These are phyloP conservation scores for Anagyrus pseudococci DNA, from an alignment of 2,888 invertebrate species.

Conservation along the genomic window DNA sequence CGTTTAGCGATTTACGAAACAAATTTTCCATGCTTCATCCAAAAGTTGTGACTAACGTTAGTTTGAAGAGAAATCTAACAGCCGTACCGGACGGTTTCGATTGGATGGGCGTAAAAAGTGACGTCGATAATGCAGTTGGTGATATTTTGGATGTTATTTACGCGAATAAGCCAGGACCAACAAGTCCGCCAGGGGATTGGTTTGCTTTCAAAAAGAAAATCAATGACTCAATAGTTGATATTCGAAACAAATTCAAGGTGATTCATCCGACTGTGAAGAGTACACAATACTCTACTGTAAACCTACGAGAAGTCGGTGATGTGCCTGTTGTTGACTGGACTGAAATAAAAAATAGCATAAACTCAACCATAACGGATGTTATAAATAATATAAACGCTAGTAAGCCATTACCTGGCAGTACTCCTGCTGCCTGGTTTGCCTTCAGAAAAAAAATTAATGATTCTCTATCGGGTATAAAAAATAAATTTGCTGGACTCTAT, in stretches of 20 bases:
- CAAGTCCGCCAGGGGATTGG: slow-evolving; percentile 40
- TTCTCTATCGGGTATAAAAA: slow-evolving; percentile 44
- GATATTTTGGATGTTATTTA: slow-evolving; percentile 36
- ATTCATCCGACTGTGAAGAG: slow-evolving; percentile 39
- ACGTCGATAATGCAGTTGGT: slow-evolving; percentile 43
- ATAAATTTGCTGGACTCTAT: slow-evolving; percentile 40
- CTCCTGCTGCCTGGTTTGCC: slow-evolving; percentile 40
- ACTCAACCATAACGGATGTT: slow-evolving; percentile 39
- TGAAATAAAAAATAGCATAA: slow-evolving; percentile 40
- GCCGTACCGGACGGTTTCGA: slow-evolving; percentile 1
- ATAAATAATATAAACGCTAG: slow-evolving; percentile 38
- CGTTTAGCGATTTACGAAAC: slow-evolving; percentile 14
- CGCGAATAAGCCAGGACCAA: slow-evolving; percentile 31
- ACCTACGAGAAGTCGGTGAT: background rate
- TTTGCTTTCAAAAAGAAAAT: slow-evolving; percentile 23
- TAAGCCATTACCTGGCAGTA: slow-evolving; percentile 23
- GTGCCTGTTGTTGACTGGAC: slow-evolving; percentile 41
- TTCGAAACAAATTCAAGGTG: slow-evolving; percentile 28
- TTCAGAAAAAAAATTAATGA: slow-evolving; percentile 44
- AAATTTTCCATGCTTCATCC: slow-evolving; percentile 18
- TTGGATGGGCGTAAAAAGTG: slow-evolving; percentile 21
- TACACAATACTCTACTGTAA: too few relatives aligned
- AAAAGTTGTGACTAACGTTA: slow-evolving; percentile 5
- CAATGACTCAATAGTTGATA: slow-evolving; percentile 14
- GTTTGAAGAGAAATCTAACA: background rate